phyloP scores from a whole-genome alignment of 2,888 invertebrate species.

The Mesoligia furuncula region DNA sequence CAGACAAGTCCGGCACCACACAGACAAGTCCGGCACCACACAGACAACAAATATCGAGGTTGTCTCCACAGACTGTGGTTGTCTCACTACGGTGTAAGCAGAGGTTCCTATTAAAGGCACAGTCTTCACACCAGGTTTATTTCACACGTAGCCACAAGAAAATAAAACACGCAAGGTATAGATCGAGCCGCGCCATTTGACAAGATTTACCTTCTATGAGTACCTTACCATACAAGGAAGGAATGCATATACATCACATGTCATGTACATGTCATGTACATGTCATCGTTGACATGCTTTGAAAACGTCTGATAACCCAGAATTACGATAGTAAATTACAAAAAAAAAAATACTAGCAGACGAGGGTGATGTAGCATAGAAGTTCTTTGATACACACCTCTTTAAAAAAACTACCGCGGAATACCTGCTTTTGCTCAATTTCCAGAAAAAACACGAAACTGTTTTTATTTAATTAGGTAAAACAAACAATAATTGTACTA shows the following conservation, averaged over 20 bases:
- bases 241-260: slow-evolving; percentile 8
- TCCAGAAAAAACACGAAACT: neutral
- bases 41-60: too few relatives aligned
- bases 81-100: slow-evolving; percentile 65
- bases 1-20: too few relatives aligned
- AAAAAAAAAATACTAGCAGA: neutral
- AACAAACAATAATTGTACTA: too few relatives aligned
- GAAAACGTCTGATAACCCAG: neutral
- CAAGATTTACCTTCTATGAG: slow-evolving; percentile 16
- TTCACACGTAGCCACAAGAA: slow-evolving; percentile 64
- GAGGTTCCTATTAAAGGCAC: slow-evolving; percentile 67
- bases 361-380: neutral
- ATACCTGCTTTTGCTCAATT: neutral
- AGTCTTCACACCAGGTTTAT: slow-evolving; percentile 66
- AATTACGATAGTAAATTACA: neutral
- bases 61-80: too few relatives aligned
- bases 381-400: neutral
- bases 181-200: slow-evolving; percentile 59
- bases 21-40: too few relatives aligned
- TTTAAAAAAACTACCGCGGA: neutral
- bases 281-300: neutral
- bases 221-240: neutral
- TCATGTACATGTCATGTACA: too few relatives aligned
- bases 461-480: too few relatives aligned
- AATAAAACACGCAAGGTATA: slow-evolving; percentile 65